Percentiles rank a stretch among this genome's conserved stretches.
phyloP scores from a whole-genome alignment of 2,797 vertebrate genomes.

The Jordanella pulchra region DNA sequence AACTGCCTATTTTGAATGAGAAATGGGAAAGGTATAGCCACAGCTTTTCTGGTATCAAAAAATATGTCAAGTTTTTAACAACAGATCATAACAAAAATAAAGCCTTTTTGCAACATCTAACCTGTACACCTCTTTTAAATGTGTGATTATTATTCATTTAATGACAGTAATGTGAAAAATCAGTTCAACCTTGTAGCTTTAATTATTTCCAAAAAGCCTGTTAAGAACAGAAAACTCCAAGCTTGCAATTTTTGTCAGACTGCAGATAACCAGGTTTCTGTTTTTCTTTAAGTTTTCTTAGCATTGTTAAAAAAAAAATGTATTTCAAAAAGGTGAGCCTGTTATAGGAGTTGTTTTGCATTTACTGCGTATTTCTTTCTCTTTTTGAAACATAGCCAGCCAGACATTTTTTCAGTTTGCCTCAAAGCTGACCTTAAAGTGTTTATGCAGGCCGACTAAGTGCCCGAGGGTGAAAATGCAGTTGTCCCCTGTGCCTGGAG shows the following conservation, averaged over 20 bases:
- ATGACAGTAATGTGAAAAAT: background rate
- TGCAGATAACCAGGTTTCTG: background rate
- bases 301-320: background rate
- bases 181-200: background rate
- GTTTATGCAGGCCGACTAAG: slow-evolving; percentile 7
- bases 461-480: slow-evolving; percentile 27
- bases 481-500: background rate
- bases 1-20: no score
- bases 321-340: background rate
- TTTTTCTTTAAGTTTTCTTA: background rate
- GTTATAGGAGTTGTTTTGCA: background rate
- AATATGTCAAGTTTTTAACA: background rate
- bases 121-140: no score
- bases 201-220: background rate
- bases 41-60: background rate
- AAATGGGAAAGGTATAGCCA: no score
- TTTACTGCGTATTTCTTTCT: background rate
- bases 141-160: background rate
- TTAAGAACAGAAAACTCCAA: background rate
- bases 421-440: slow-evolving; percentile 39
- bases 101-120: no score
- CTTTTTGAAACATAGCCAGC: background rate
- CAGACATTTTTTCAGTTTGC: slow-evolving; percentile 8
- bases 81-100: background rate
- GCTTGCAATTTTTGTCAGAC: background rate